Evolutionary conservation across 2,888 invertebrate genomes (phyloP).

Genomic region (Apodemia zela): DNA sequence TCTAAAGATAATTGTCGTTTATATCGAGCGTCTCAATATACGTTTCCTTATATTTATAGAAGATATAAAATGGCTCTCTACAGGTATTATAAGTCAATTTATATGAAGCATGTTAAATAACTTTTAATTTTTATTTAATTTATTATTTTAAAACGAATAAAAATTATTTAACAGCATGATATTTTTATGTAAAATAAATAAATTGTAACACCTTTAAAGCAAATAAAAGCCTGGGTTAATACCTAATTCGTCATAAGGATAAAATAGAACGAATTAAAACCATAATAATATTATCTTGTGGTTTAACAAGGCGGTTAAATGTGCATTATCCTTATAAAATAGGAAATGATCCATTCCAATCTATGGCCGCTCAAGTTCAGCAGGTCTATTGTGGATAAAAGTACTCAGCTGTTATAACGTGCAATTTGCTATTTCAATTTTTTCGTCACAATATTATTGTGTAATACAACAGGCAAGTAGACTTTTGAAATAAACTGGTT

Average conservation of each 20-base stretch:
- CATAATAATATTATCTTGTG: neutral
- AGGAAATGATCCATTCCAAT: slow-evolving; percentile 1
- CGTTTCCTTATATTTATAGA: slow-evolving; percentile 43
- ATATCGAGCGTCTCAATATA: slow-evolving; percentile 29
- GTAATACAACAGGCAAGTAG: slow-evolving; percentile 7
- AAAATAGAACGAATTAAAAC: neutral
- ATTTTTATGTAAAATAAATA: neutral
- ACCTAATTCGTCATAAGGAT: neutral
- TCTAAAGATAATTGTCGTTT: slow-evolving; percentile 46
- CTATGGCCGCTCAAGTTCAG: slow-evolving; percentile 2
- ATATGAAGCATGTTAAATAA: slow-evolving; percentile 3
- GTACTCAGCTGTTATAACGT: slow-evolving; percentile 1
- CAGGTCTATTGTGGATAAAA: slow-evolving; percentile 5
- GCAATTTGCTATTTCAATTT: neutral
- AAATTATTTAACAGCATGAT: neutral
- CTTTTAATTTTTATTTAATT: neutral
- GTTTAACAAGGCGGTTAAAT: neutral
- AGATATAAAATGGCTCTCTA: slow-evolving; percentile 61
- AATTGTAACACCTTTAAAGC: too few species aligned
- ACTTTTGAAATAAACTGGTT: neutral
- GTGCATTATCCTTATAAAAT: slow-evolving; percentile 4
- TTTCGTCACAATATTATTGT: neutral
- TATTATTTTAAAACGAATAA: neutral
- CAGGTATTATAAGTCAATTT: slow-evolving; percentile 47
- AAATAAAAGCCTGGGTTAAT: too few species aligned